These are phyloP conservation scores for Flabesymbios commensalis DNA, from an alignment of 2,888 invertebrate genomes.

Conservation along the genomic window DNA sequence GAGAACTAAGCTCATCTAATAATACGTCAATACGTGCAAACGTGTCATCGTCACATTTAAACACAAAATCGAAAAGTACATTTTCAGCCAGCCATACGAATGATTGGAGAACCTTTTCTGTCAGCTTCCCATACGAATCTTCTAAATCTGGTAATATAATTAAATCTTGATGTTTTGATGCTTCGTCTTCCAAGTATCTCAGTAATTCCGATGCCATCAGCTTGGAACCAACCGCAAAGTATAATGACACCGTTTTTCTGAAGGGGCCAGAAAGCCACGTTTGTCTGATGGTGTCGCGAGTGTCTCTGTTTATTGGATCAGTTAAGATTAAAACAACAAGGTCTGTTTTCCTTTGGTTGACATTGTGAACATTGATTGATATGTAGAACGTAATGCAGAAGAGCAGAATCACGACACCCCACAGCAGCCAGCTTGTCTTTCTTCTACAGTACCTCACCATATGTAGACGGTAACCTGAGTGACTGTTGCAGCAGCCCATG, in stretches of 20 bases:
- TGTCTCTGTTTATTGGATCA: background rate
- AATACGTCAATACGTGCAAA: conserved; percentile 79
- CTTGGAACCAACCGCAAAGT: conserved; percentile 75
- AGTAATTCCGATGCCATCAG: conserved; percentile 61
- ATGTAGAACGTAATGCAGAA: too few relatives aligned
- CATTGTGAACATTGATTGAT: too few relatives aligned
- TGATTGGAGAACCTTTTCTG: conserved; percentile 77
- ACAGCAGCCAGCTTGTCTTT: too few relatives aligned
- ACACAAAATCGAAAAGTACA: conserved; percentile 71
- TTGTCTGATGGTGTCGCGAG: background rate
- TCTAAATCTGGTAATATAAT: conserved; percentile 73
- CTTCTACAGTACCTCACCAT: too few relatives aligned
- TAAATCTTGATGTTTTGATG: conserved; percentile 69
- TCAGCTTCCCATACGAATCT: conserved; percentile 79
- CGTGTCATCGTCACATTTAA: conserved; percentile 95
- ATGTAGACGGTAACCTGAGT: too few relatives aligned
- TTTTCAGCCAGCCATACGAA: conserved; percentile 66
- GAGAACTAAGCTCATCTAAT: conserved; percentile 70
- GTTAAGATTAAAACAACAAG: background rate
- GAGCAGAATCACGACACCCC: too few relatives aligned
- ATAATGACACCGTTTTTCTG: too few relatives aligned
- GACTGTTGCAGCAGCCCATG: too few relatives aligned
- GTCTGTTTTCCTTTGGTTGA: too few relatives aligned
- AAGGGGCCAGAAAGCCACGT: background rate
- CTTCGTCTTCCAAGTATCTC: conserved; percentile 62